Base-by-base conservation (phyloP, 2,888 invertebrate genomes). In the Agelastica alni region DNA sequence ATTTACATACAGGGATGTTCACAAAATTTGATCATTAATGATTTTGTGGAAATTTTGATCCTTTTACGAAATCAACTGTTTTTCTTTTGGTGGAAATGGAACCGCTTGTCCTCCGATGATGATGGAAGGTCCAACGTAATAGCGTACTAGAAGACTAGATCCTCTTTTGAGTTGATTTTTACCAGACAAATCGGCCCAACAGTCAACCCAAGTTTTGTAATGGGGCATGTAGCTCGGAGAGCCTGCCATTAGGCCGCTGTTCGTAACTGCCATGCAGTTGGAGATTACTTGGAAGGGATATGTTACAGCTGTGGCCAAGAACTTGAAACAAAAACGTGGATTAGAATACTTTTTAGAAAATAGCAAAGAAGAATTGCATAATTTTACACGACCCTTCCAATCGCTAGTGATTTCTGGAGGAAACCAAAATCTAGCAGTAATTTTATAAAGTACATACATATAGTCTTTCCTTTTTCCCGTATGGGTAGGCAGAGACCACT, bases 271-370 rank as follows among this genome's bases (percentile, higher is more conserved):
- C 91, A 96, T 94, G 69, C 95, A 91, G 53, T 92, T 91, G 7
- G 93, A 89, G 1, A 96, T 93, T 54, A 97, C 90, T 73, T 89
- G 86, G 73, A 96, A 86, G 13, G 96, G 96, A 77, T 98, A 97
- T n/a, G 93, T 89, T 58, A 93, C 71, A 51, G 92, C 88, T 58
- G 89, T 85, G 53, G 91, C 89, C 45, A 93, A 78, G 75, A 94
- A 90, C 83, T 83, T 77, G 70, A 63, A 68, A 53, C 28, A 56
- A 36, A 44, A 42, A 44, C 4, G 28, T 17, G 22, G n/a, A n/a
- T n/a, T n/a, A n/a, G n/a, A n/a, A n/a, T n/a, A n/a, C n/a, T n/a
- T n/a, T n/a, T n/a, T n/a, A n/a, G n/a, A n/a, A n/a, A n/a, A n/a
- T n/a, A n/a, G n/a, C n/a, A n/a, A n/a, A n/a, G n/a, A n/a, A n/a